These are phyloP conservation scores for Hyphantria cunea DNA, from an alignment of 1,140 invertebrate species.

Conservation along the genomic window DNA sequence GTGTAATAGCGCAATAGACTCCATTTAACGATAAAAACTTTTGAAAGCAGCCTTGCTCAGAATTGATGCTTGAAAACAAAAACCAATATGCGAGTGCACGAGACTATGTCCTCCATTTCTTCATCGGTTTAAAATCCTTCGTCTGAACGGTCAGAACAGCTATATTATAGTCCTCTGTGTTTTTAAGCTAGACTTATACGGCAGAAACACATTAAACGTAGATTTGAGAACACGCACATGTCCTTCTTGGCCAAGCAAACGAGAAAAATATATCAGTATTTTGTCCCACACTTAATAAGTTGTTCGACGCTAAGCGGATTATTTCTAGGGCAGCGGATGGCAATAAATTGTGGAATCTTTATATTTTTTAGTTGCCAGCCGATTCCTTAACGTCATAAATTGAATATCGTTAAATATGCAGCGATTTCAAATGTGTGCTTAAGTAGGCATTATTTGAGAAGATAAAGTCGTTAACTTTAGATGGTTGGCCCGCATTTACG, in stretches of 20 bases:
- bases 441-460: slow-evolving; percentile 69
- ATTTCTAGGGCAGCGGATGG: slow-evolving; percentile 40
- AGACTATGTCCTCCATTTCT: too few relatives aligned
- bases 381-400: slow-evolving; percentile 76
- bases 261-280: slow-evolving; percentile 78
- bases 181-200: slow-evolving; percentile 6
- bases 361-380: slow-evolving; percentile 71
- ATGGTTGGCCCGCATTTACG: slow-evolving; percentile 41
- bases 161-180: background rate
- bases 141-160: too few relatives aligned
- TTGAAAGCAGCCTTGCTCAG: too few relatives aligned
- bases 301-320: slow-evolving; percentile 72
- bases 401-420: slow-evolving; percentile 78
- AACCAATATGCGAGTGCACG: too few relatives aligned
- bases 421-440: slow-evolving; percentile 55
- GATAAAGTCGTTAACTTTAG: slow-evolving; percentile 72
- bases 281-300: slow-evolving; percentile 78
- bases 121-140: too few relatives aligned
- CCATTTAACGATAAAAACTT: too few relatives aligned
- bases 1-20: too few relatives aligned
- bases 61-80: too few relatives aligned
- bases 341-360: slow-evolving; percentile 79
- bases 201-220: slow-evolving; percentile 20
- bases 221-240: slow-evolving; percentile 30
- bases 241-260: slow-evolving; percentile 47